A percentile compares a stretch with the other conserved stretches of the same genome.
Conservation (phyloP, 2,888 invertebrate genomes). For the Drosophila yooni region DNA sequence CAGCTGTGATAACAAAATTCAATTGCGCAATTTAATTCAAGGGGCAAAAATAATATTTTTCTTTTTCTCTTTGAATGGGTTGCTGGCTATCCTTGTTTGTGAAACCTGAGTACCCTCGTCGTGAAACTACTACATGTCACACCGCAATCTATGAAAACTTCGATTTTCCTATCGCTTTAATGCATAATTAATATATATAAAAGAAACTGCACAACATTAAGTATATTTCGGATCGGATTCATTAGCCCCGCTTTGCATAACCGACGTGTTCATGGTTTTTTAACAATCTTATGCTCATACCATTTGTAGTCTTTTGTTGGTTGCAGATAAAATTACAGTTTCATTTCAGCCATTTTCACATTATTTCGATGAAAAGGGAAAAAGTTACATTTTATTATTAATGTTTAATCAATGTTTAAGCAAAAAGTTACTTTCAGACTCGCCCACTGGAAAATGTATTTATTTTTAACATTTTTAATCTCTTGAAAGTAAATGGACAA, state of each 20-base stretch:
- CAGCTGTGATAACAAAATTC: conserved; percentile 20
- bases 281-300: neutral
- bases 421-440: neutral
- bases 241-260: neutral
- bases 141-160: neutral
- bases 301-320: neutral
- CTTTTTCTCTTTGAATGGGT: neutral
- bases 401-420: neutral
- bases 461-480: neutral
- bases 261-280: no score
- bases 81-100: neutral
- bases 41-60: neutral
- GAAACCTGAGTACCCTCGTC: neutral
- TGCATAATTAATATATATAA: neutral
- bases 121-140: conserved; percentile 6
- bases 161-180: neutral
- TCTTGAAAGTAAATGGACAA: conserved; percentile 1
- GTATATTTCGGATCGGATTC: neutral
- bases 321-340: neutral
- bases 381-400: neutral
- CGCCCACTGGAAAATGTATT: neutral
- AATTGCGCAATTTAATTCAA: conserved; percentile 30
- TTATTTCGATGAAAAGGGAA: neutral
- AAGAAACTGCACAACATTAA: neutral
- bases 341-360: neutral